These are phyloP conservation scores for Apostichopus japonicus DNA, from an alignment of 35 echinoderm and acorn worm genomes.

Conservation along the genomic window DNA sequence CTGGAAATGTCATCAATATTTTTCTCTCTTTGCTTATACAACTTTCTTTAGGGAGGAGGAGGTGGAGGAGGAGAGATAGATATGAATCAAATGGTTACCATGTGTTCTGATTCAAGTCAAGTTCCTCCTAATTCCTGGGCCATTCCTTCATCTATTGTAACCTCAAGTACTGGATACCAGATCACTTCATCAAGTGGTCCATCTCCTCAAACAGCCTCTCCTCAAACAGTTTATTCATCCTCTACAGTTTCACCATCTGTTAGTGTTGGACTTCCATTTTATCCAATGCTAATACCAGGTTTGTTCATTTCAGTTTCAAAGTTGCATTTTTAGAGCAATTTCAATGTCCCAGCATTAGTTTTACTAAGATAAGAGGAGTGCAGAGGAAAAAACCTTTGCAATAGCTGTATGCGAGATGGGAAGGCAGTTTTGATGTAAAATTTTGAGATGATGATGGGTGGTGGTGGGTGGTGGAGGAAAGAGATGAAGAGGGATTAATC, in stretches of 20 bases:
- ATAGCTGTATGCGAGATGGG: no score
- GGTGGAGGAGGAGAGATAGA: background rate
- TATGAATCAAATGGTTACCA: background rate
- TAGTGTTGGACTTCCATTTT: slow-evolving; percentile 32
- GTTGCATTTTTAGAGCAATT: no score
- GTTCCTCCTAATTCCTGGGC: slow-evolving; percentile 32
- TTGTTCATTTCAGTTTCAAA: background rate
- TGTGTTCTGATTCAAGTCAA: slow-evolving; percentile 1
- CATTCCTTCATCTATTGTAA: background rate
- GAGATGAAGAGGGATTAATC: no score
- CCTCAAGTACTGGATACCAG: slow-evolving; percentile 13
- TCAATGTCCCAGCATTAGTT: no score
- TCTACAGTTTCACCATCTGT: slow-evolving; percentile 5
- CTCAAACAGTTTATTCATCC: slow-evolving; percentile 29
- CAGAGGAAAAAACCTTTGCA: no score
- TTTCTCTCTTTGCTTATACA: background rate
- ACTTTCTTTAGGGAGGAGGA: background rate
- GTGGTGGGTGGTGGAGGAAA: no score
- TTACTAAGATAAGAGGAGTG: no score
- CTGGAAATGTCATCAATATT: no score
- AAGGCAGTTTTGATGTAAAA: no score
- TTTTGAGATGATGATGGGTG: no score
- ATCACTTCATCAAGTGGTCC: slow-evolving; percentile 24
- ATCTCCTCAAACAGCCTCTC: background rate
- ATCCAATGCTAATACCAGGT: slow-evolving; percentile 46